A percentile compares a stretch with the other conserved stretches of the same genome.
Conservation (phyloP, 2,797 vertebrate genomes). For the Onychomys leucogaster region DNA sequence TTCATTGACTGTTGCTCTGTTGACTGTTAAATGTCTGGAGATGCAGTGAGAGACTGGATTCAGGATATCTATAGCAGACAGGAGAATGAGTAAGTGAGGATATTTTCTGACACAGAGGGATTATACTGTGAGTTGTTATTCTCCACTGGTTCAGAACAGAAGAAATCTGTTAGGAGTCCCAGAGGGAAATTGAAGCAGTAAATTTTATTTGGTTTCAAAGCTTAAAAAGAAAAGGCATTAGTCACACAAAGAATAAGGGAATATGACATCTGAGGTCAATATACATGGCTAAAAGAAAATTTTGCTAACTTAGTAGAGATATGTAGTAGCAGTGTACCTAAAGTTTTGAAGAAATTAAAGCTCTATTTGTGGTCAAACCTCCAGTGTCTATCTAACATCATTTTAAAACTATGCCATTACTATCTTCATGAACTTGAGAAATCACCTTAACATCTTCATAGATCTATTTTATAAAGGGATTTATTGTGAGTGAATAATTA, state of each 20-base stretch:
- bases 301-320: background rate
- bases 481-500: background rate
- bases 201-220: constrained; percentile 67
- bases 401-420: background rate
- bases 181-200: constrained; percentile 29
- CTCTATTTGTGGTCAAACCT: background rate
- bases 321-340: background rate
- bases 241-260: background rate
- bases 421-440: background rate
- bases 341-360: background rate
- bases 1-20: constrained; percentile 30
- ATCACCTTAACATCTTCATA: background rate
- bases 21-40: constrained; percentile 54
- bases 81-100: background rate
- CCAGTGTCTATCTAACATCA: background rate
- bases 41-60: background rate
- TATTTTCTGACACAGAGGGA: constrained; percentile 41
- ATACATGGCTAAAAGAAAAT: background rate
- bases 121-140: background rate
- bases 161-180: constrained; percentile 67
- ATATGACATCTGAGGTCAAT: background rate
- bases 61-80: background rate
- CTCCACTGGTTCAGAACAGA: constrained; percentile 72
- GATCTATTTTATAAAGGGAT: background rate
- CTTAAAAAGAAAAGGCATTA: constrained; percentile 7